phyloP scores from a whole-genome alignment of 2,797 vertebrate genomes.

The Arctocebus calabarensis region DNA sequence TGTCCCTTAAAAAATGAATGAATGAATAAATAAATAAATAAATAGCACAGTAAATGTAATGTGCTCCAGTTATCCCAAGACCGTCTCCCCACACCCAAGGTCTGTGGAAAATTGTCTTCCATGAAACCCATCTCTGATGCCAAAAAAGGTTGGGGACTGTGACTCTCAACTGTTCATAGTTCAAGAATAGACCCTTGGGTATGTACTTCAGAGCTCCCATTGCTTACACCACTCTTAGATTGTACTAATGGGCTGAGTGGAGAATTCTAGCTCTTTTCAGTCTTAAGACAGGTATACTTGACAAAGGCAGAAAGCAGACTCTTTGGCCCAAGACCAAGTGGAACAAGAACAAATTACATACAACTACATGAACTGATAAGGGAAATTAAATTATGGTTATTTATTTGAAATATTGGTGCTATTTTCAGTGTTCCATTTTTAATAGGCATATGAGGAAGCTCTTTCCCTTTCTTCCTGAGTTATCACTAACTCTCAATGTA shows the following conservation, averaged over 20 bases:
- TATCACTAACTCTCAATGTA: neutral
- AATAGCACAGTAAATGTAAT: too few relatives aligned
- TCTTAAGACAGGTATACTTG: neutral
- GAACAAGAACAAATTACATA: neutral
- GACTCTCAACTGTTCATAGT: neutral
- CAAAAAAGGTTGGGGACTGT: too few relatives aligned
- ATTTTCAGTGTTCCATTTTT: constrained; percentile 37
- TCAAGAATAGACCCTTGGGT: neutral
- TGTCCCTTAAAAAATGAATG: too few relatives aligned
- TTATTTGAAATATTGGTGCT: constrained; percentile 42
- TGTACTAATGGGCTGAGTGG: neutral
- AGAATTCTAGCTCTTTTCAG: neutral
- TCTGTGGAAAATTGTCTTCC: too few relatives aligned
- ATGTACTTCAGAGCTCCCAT: neutral
- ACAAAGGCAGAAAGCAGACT: neutral
- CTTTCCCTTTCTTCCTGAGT: neutral
- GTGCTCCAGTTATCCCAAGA: too few relatives aligned
- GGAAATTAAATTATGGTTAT: constrained; percentile 22
- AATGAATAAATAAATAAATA: too few relatives aligned
- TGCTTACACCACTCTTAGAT: neutral
- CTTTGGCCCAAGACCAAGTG: neutral
- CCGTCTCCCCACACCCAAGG: too few relatives aligned
- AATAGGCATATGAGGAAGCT: neutral
- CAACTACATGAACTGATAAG: neutral
- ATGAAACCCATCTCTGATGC: too few relatives aligned